A percentile compares a stretch with the other conserved stretches of the same genome.
Conservation (phyloP, 2,113 vertebrate genomes). For the Galbula dea region DNA sequence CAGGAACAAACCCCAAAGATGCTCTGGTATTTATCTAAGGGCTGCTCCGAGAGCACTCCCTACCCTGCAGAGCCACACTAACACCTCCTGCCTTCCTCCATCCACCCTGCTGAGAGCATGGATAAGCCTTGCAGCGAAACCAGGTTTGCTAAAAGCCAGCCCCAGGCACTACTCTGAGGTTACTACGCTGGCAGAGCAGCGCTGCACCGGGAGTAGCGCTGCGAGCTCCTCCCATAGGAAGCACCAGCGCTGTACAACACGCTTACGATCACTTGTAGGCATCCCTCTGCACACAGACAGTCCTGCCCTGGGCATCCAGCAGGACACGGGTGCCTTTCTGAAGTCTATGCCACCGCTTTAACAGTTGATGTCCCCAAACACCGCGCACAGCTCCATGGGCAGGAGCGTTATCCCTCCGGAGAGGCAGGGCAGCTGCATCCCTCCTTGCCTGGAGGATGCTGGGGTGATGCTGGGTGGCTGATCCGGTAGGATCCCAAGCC, state of each 20-base stretch:
- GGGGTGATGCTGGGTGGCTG: background rate
- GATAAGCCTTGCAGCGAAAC: accelerated
- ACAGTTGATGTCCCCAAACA: background rate
- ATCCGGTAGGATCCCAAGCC: background rate
- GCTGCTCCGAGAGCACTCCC: no score
- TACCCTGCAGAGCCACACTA: no score
- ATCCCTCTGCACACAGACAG: background rate
- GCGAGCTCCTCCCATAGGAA: accelerated
- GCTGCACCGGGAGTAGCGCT: accelerated
- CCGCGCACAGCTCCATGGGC: background rate
- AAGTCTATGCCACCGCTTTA: accelerated
- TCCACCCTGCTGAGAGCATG: accelerated
- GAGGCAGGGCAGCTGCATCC: background rate
- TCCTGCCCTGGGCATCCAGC: accelerated
- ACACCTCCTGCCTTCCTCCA: accelerated
- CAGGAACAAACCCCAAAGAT: background rate
- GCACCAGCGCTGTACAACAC: background rate
- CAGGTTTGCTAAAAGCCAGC: accelerated
- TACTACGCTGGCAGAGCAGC: accelerated
- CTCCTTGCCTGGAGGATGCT: background rate
- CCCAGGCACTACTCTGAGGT: background rate
- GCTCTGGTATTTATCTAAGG: no score
- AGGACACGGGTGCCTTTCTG: background rate
- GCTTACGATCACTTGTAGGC: accelerated
- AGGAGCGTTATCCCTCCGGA: no score